Evolutionary conservation across 1,140 invertebrate species (phyloP).

Genomic region (Ips nitidus): DNA sequence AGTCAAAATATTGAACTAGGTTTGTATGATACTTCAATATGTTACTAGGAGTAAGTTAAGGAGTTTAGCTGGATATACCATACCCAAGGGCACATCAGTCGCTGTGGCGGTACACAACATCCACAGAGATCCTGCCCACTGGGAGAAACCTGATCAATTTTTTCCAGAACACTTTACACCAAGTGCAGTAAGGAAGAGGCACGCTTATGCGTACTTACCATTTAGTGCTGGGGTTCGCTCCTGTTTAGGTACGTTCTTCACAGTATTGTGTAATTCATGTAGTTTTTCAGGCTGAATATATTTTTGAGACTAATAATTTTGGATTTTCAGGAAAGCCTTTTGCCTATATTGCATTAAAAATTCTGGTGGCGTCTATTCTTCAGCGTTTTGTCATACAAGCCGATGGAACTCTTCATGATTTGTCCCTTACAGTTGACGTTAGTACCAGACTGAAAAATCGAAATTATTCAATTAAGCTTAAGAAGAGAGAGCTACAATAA

Average conservation of each 20-base stretch:
- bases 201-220: conserved; percentile 71
- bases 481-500: neutral
- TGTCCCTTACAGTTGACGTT: conserved; percentile 38
- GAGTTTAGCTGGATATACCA: conserved; percentile 49
- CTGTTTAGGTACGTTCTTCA: conserved; percentile 57
- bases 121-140: conserved; percentile 68
- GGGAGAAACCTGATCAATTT: conserved; percentile 71
- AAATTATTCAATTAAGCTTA: conserved; percentile 13
- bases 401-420: conserved; percentile 31
- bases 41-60: neutral
- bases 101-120: conserved; percentile 61
- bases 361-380: conserved; percentile 32
- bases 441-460: conserved; percentile 11
- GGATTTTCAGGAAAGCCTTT: conserved; percentile 30
- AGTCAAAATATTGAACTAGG: conserved; percentile 61
- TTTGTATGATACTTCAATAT: conserved; percentile 38
- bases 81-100: conserved; percentile 59
- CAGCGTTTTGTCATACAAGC: conserved; percentile 33
- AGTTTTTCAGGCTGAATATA: neutral
- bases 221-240: conserved; percentile 77
- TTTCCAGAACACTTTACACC: conserved; percentile 77
- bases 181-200: conserved; percentile 59
- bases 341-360: conserved; percentile 39
- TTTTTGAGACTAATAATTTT: conserved; percentile 1
- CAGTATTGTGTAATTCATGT: neutral